Percentiles rank a stretch among this genome's conserved stretches.
Evolutionary conservation across 1,140 invertebrate species (phyloP).

Genomic region (Zaprionus ornatus): DNA sequence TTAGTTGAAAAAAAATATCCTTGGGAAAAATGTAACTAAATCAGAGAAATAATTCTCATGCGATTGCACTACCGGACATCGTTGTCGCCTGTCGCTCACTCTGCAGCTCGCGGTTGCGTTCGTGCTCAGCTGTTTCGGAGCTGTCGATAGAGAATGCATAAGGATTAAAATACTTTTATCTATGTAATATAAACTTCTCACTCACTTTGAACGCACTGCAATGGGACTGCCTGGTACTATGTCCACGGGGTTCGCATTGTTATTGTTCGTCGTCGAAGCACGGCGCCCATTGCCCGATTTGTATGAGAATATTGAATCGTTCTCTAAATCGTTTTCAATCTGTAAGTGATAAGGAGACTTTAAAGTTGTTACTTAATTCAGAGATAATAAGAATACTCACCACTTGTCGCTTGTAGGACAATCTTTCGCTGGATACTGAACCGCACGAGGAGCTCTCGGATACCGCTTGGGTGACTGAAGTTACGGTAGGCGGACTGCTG

Average conservation of each 20-base stretch:
- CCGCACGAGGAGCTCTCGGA: conserved; percentile 92
- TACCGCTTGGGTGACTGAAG: conserved; percentile 84
- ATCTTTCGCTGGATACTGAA: conserved; percentile 91
- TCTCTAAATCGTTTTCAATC: conserved; percentile 87
- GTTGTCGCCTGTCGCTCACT: conserved; percentile 86
- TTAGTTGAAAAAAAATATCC: conserved; percentile 83
- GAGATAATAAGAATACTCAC: conserved; percentile 84
- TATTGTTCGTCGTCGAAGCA: conserved; percentile 86
- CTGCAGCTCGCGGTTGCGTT: conserved; percentile 85
- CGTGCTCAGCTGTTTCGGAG: conserved; percentile 84
- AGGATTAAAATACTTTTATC: background rate
- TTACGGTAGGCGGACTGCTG: conserved; percentile 88
- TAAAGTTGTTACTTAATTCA: no score
- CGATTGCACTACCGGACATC: conserved; percentile 88
- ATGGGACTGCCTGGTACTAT: conserved; percentile 85
- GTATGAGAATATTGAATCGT: conserved; percentile 87
- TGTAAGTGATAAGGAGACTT: background rate
- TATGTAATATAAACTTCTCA: background rate
- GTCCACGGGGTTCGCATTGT: conserved; percentile 85
- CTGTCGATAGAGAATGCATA: conserved; percentile 34
- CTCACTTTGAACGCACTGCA: conserved; percentile 85
- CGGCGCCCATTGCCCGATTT: conserved; percentile 86
- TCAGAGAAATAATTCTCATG: conserved; percentile 86
- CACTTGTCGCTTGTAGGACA: conserved; percentile 84
- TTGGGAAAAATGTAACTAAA: conserved; percentile 83